Percentiles rank a stretch among this genome's conserved stretches.
Conservation (phyloP, 2,113 vertebrate species). For the Gallinago paraguaiae region DNA sequence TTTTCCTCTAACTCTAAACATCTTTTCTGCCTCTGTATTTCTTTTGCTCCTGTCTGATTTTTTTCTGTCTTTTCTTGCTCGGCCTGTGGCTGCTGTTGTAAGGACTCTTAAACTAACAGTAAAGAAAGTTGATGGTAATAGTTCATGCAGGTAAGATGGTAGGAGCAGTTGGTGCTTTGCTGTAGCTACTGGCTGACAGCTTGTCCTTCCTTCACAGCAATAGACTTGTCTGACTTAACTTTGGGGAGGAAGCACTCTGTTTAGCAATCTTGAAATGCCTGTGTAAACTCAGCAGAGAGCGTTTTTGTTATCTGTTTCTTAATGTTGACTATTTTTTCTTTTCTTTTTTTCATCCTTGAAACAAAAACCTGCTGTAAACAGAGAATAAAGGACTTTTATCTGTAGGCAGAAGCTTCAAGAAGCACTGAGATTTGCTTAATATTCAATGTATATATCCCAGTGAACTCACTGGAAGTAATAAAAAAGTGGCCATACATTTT, state of each 20-base stretch:
- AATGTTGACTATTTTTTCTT: background rate
- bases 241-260: background rate
- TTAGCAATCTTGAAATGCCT: conserved; percentile 15
- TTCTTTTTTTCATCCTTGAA: background rate
- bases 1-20: conserved; percentile 38
- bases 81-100: conserved; percentile 72
- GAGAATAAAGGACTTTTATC: background rate
- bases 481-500: background rate
- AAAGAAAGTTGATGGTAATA: conserved; percentile 89
- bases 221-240: conserved; percentile 37
- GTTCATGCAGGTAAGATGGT: conserved; percentile 86
- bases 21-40: conserved; percentile 67
- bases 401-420: background rate
- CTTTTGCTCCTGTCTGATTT: conserved; percentile 66
- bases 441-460: background rate
- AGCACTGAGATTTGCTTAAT: background rate
- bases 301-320: background rate
- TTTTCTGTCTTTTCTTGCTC: conserved; percentile 79
- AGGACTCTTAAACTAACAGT: conserved; percentile 88
- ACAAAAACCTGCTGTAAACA: background rate
- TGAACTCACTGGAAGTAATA: background rate
- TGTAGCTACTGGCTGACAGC: conserved; percentile 43
- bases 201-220: conserved; percentile 6
- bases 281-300: conserved; percentile 7
- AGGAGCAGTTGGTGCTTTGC: conserved; percentile 55